Conservation (phyloP, 2,888 invertebrate species). For the Hedychridium roseum region DNA sequence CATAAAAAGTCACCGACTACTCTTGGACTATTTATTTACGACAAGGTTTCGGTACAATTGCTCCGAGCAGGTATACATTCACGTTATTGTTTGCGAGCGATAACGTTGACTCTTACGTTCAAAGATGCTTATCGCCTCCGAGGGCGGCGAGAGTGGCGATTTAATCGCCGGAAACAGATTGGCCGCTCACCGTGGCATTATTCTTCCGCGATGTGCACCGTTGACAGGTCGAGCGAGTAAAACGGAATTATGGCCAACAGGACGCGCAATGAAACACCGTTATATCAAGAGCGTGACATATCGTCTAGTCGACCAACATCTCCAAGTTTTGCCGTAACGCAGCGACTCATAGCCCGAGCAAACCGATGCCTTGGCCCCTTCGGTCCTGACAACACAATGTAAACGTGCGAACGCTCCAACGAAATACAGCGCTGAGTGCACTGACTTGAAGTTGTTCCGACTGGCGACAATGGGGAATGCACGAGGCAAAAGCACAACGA, state of each 20-base stretch:
- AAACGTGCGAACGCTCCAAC: too few relatives aligned
- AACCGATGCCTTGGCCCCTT: too few relatives aligned
- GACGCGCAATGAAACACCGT: neutral
- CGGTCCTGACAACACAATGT: too few relatives aligned
- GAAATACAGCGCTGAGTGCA: conserved; percentile 24
- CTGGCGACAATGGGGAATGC: conserved; percentile 26
- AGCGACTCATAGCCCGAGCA: too few relatives aligned
- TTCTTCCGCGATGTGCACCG: conserved; percentile 13
- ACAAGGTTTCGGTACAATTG: too few relatives aligned
- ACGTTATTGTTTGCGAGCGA: conserved; percentile 1
- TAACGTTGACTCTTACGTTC: conserved; percentile 13
- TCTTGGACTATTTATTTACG: too few relatives aligned
- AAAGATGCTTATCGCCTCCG: conserved; percentile 21
- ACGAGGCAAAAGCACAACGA: conserved; percentile 15
- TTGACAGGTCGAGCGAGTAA: conserved; percentile 12
- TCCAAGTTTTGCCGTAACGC: too few relatives aligned
- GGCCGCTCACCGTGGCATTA: conserved; percentile 38
- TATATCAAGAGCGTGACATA: neutral
- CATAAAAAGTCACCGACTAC: too few relatives aligned
- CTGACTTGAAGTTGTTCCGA: conserved; percentile 31
- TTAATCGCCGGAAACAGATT: conserved; percentile 22
- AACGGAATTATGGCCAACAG: neutral
- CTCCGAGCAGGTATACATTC: neutral
- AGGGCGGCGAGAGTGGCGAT: conserved; percentile 13
- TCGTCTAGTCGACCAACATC: too few relatives aligned